A percentile compares a stretch with the other conserved stretches of the same genome.
Conservation (phyloP, 2,888 invertebrate species). For the Lamellibrachia satsuma region DNA sequence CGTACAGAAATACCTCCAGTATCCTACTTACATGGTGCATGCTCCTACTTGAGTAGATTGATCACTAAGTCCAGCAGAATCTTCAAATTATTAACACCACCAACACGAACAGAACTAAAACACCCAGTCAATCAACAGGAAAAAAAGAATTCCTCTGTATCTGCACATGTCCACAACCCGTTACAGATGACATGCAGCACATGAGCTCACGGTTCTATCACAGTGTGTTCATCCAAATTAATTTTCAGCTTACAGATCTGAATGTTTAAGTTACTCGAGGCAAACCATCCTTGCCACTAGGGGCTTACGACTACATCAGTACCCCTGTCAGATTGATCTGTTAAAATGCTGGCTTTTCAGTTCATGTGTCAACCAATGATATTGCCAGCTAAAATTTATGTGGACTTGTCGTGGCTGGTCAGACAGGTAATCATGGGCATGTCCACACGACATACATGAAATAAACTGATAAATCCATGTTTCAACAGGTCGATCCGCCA, state of each 20-base stretch:
- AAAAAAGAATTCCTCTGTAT: background rate
- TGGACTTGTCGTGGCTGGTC: too few relatives aligned
- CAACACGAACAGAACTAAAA: background rate
- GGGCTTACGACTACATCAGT: too few relatives aligned
- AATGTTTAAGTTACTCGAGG: background rate
- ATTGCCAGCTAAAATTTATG: too few relatives aligned
- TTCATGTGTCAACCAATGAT: too few relatives aligned
- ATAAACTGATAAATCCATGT: too few relatives aligned
- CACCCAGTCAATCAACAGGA: background rate
- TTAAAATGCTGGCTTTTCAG: too few relatives aligned
- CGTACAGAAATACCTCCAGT: background rate
- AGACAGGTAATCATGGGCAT: too few relatives aligned
- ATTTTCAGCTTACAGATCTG: background rate
- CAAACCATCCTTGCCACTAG: background rate
- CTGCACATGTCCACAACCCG: background rate
- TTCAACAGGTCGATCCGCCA: too few relatives aligned
- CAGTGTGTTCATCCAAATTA: background rate
- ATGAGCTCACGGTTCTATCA: background rate
- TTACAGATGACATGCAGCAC: background rate
- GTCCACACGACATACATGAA: too few relatives aligned
- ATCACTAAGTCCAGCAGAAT: background rate
- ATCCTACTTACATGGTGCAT: background rate
- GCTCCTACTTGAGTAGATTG: background rate
- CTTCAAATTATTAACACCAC: background rate
- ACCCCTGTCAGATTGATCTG: too few relatives aligned